Evolutionary conservation across 2,113 vertebrate genomes (phyloP).

Genomic region (Heliornis fulica): DNA sequence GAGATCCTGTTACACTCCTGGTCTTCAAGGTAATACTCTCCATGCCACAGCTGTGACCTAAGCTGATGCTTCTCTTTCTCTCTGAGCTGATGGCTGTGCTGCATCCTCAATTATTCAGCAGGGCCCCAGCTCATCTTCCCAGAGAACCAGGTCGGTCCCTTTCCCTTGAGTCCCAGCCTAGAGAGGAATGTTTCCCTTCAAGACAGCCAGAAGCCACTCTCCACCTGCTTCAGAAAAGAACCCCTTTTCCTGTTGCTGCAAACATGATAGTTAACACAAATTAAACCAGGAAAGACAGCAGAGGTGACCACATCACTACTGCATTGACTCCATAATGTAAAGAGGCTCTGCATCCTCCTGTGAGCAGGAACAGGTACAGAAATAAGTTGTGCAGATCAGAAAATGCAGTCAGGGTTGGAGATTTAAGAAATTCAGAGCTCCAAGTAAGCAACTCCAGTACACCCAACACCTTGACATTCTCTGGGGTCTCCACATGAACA

Average conservation of each 20-base stretch:
- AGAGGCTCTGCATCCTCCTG: neutral
- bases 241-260: slow-evolving; percentile 6
- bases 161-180: neutral
- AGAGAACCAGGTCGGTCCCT: neutral
- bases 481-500: neutral
- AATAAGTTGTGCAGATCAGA: neutral
- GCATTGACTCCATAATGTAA: neutral
- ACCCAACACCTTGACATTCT: neutral
- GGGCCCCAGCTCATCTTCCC: slow-evolving; percentile 15
- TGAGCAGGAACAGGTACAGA: neutral
- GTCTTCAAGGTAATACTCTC: neutral
- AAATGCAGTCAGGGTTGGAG: neutral
- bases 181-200: neutral
- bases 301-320: neutral
- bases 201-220: neutral
- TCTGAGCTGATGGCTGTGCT: neutral
- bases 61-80: neutral
- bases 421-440: neutral
- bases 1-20: neutral
- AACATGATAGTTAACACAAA: neutral
- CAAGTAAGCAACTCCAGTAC: neutral
- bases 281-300: neutral
- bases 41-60: slow-evolving; percentile 19
- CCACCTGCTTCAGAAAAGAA: neutral
- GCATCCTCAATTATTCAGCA: slow-evolving; percentile 49